These are phyloP conservation scores for Eupleurogrammus muticus DNA, from an alignment of 2,797 vertebrate species.

Conservation along the genomic window DNA sequence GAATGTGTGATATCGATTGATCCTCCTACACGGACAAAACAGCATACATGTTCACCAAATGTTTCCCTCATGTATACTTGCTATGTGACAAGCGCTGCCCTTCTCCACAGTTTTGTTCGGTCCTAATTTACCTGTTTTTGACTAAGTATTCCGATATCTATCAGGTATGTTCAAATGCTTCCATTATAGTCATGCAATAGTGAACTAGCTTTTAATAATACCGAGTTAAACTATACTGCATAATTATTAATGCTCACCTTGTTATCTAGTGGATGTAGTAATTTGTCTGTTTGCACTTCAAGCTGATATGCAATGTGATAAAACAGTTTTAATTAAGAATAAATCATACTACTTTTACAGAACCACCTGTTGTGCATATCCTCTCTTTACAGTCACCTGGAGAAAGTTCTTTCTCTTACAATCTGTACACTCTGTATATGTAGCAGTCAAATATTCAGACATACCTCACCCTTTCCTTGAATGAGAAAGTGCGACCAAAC, in stretches of 20 bases:
- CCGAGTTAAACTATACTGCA: neutral
- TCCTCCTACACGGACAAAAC: constrained; percentile 51
- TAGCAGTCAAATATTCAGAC: too few species aligned
- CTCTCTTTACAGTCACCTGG: constrained; percentile 51
- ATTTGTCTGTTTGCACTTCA: constrained; percentile 43
- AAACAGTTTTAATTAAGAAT: constrained; percentile 35
- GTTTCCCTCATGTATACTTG: too few species aligned
- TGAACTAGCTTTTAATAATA: constrained; percentile 29
- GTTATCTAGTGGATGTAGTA: constrained; percentile 20
- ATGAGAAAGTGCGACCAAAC: neutral
- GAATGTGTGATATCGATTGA: constrained; percentile 22
- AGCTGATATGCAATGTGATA: too few species aligned
- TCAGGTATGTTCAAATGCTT: neutral
- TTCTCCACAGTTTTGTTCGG: too few species aligned
- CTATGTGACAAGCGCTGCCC: too few species aligned
- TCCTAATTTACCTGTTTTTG: too few species aligned
- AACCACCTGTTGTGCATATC: too few species aligned
- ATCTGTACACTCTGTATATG: too few species aligned
- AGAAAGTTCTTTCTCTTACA: constrained; percentile 66
- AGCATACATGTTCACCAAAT: constrained; percentile 17
- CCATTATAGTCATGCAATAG: constrained; percentile 10
- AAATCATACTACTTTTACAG: constrained; percentile 12
- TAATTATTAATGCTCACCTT: constrained; percentile 22
- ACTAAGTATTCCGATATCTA: too few species aligned
- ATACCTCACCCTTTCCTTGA: neutral